phyloP scores from a whole-genome alignment of 1,140 invertebrate genomes.

The Chymomyza costata region DNA sequence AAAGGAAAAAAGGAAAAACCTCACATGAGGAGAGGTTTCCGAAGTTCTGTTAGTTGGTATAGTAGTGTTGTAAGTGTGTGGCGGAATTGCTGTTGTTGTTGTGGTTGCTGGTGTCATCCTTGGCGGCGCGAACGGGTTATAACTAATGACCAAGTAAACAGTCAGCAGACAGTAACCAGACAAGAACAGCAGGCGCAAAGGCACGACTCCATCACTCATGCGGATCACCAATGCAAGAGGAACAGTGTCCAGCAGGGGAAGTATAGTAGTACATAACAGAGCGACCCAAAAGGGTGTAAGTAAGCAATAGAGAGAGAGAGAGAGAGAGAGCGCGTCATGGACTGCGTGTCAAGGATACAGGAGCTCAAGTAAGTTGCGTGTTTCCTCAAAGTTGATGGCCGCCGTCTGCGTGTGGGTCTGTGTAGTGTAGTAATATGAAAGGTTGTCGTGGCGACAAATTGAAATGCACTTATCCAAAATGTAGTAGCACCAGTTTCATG shows the following conservation, averaged over 20 bases:
- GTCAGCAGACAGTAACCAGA: slow-evolving; percentile 70
- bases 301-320: background rate
- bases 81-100: background rate
- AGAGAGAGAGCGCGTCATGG: background rate
- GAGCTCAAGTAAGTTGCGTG: too few species aligned
- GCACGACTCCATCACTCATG: slow-evolving; percentile 58
- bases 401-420: too few species aligned
- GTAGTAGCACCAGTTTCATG: slow-evolving; percentile 4
- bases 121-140: slow-evolving; percentile 41
- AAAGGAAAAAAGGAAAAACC: background rate
- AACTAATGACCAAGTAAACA: slow-evolving; percentile 66
- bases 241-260: too few species aligned
- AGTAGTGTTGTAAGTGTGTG: background rate
- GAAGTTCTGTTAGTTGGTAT: too few species aligned
- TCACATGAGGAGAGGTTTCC: background rate
- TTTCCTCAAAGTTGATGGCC: too few species aligned
- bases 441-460: slow-evolving; percentile 28
- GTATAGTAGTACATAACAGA: too few species aligned
- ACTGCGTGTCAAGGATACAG: too few species aligned
- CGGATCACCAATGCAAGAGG: slow-evolving; percentile 18
- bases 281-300: background rate
- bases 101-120: slow-evolving; percentile 30
- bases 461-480: slow-evolving; percentile 30
- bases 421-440: too few species aligned
- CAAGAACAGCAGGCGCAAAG: slow-evolving; percentile 44